These are phyloP conservation scores for Onychorhynchus coronatus DNA, from an alignment of 2,113 vertebrate species.

Conservation along the genomic window DNA sequence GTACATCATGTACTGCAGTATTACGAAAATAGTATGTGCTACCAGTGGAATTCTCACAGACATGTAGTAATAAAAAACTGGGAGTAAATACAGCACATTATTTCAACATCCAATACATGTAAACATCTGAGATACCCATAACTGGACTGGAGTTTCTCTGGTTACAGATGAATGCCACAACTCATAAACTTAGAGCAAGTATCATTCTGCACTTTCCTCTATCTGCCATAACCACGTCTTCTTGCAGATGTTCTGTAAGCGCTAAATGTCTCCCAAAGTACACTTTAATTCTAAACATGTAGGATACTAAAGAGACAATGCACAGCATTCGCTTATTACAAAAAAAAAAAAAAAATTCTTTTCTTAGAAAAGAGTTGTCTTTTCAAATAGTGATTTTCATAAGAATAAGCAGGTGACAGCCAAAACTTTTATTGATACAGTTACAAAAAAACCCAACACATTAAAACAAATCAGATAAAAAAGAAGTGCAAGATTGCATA, in stretches of 20 bases:
- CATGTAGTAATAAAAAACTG: neutral
- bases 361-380: neutral
- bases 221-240: neutral
- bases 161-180: neutral
- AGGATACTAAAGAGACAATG: neutral
- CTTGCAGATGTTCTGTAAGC: neutral
- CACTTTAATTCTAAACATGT: neutral
- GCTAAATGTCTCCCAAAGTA: neutral
- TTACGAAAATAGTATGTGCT: neutral
- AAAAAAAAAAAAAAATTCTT: neutral
- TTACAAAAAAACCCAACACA: neutral
- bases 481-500: neutral
- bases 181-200: neutral
- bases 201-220: neutral
- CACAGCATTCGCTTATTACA: neutral
- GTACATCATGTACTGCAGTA: neutral
- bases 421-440: neutral
- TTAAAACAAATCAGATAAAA: neutral
- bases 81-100: neutral
- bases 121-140: neutral
- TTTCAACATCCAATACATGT: neutral
- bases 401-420: neutral
- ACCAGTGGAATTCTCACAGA: neutral
- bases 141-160: neutral
- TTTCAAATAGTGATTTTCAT: neutral